Evolutionary conservation across 2,113 vertebrate genomes (phyloP).

Genomic region (Otocyon megalotis): DNA sequence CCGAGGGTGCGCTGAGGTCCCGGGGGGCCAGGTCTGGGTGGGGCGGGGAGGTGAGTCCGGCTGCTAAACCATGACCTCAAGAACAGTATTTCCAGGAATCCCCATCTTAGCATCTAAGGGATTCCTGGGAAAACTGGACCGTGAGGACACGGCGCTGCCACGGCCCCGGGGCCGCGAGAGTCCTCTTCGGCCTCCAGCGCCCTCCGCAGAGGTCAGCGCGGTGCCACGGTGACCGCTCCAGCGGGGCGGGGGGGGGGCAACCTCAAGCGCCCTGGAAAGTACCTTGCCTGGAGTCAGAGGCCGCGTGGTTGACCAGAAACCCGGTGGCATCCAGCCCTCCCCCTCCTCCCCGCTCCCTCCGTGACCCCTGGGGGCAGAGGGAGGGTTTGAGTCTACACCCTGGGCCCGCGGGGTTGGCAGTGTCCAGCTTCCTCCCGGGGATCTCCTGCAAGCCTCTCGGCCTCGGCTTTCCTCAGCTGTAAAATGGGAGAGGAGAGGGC

Average conservation of each 20-base stretch:
- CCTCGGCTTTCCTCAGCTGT: background rate
- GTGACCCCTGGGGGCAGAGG: background rate
- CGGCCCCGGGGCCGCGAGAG: background rate
- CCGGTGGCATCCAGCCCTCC: background rate
- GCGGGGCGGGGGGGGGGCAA: background rate
- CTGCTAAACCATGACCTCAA: conserved; percentile 94
- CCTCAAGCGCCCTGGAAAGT: conserved; percentile 36
- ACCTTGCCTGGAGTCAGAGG: background rate
- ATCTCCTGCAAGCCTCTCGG: background rate
- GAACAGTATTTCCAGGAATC: conserved; percentile 99
- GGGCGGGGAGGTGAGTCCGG: conserved; percentile 67
- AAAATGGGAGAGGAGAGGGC: background rate
- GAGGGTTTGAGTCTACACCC: background rate
- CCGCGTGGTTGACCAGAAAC: background rate
- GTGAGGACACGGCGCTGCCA: conserved; percentile 92
- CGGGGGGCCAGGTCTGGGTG: background rate
- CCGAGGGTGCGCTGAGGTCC: background rate
- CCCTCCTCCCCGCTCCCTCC: fast-evolving
- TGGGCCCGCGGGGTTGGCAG: background rate
- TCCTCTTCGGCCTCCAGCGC: background rate
- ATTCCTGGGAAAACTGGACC: conserved; percentile 99
- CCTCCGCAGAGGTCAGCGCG: fast-evolving
- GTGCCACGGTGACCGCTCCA: fast-evolving
- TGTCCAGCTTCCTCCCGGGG: background rate
- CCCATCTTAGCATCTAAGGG: conserved; percentile 95